These are phyloP conservation scores for Bugula neritina DNA, from an alignment of 2,888 invertebrate species.

Conservation along the genomic window DNA sequence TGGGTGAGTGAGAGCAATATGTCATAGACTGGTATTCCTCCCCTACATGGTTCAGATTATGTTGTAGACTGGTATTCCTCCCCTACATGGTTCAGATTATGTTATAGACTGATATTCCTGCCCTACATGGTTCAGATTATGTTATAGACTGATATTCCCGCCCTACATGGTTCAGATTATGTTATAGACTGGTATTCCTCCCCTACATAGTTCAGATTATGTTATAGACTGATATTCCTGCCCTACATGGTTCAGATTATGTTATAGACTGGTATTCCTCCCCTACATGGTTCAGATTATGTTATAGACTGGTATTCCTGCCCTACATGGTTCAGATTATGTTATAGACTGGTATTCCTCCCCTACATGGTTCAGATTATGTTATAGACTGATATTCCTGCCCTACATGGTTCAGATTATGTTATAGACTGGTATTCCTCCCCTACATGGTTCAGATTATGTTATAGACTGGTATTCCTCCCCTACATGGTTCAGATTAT, in stretches of 20 bases:
- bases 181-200: constrained; percentile 48
- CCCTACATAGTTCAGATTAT: constrained; percentile 49
- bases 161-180: constrained; percentile 49
- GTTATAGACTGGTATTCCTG: constrained; percentile 47
- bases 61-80: constrained; percentile 48
- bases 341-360: constrained; percentile 48
- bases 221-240: constrained; percentile 47
- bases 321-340: constrained; percentile 49
- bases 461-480: constrained; percentile 48
- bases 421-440: constrained; percentile 48
- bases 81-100: constrained; percentile 49
- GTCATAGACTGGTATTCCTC: constrained; percentile 45
- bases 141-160: constrained; percentile 47
- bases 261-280: constrained; percentile 48
- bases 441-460: constrained; percentile 49
- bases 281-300: constrained; percentile 49
- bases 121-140: constrained; percentile 49
- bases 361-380: constrained; percentile 49
- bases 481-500: constrained; percentile 49
- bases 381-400: constrained; percentile 47
- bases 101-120: constrained; percentile 47
- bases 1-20: constrained; percentile 37
- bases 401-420: constrained; percentile 49
- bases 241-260: constrained; percentile 49
- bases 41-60: constrained; percentile 49